phyloP scores from a whole-genome alignment of 2,888 invertebrate species.

The Eupsilia transversa region DNA sequence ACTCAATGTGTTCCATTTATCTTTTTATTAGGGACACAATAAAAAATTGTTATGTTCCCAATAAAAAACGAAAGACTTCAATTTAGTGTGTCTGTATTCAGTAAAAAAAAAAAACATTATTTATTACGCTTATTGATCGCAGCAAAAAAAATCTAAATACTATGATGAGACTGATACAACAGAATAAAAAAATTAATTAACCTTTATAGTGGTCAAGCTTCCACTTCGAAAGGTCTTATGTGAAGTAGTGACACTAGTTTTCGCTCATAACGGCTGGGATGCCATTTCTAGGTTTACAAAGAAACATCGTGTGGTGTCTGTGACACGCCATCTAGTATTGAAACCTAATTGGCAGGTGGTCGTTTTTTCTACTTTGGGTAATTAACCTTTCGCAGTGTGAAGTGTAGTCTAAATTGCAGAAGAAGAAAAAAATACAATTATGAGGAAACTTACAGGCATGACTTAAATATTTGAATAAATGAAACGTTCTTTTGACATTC shows the following conservation, averaged over 20 bases:
- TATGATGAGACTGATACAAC: slow-evolving; percentile 47
- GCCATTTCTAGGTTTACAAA: slow-evolving; percentile 69
- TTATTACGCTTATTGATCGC: slow-evolving; percentile 32
- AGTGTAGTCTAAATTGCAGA: slow-evolving; percentile 56
- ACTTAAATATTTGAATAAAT: slow-evolving; percentile 57
- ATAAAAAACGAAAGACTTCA: slow-evolving; percentile 28
- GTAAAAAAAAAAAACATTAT: slow-evolving; percentile 18
- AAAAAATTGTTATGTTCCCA: slow-evolving; percentile 12
- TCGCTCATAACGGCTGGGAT: slow-evolving; percentile 53
- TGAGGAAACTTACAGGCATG: slow-evolving; percentile 36
- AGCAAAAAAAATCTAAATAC: slow-evolving; percentile 43
- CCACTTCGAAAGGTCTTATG: slow-evolving; percentile 42
- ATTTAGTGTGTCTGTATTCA: slow-evolving; percentile 20
- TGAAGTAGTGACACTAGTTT: slow-evolving; percentile 60
- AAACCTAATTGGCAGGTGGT: slow-evolving; percentile 72
- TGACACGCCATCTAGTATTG: slow-evolving; percentile 67
- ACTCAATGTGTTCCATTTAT: slow-evolving; percentile 31
- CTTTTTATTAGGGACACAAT: neutral
- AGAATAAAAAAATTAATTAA: slow-evolving; percentile 58
- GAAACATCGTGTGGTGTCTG: slow-evolving; percentile 53
- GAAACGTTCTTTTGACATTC: slow-evolving; percentile 52
- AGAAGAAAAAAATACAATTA: slow-evolving; percentile 54
- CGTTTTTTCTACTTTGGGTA: slow-evolving; percentile 66
- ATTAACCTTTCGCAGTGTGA: slow-evolving; percentile 73
- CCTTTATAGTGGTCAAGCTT: slow-evolving; percentile 42